phyloP scores from a whole-genome alignment of 2,113 vertebrate genomes.

The Pyrgilauda ruficollis region DNA sequence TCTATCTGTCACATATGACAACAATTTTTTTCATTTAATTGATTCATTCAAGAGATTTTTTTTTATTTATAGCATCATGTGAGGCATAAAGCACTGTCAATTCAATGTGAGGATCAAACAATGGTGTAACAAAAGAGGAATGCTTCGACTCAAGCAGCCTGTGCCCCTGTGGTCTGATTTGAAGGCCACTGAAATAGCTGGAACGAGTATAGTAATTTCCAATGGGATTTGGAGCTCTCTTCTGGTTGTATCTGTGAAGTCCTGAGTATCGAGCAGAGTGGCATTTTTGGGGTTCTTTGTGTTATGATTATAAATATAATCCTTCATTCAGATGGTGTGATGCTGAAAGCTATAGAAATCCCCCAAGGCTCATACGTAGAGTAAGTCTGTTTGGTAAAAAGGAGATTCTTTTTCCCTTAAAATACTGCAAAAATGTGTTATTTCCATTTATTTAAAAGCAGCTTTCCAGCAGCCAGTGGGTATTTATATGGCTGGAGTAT shows the following conservation, averaged over 20 bases:
- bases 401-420: not conserved
- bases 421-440: not conserved
- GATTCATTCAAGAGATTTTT: not conserved
- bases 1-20: not conserved
- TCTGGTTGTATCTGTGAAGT: not conserved
- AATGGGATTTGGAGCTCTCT: not conserved
- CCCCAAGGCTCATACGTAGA: not conserved
- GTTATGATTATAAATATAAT: not conserved
- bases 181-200: not conserved
- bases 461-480: not conserved
- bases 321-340: not conserved
- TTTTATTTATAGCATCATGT: not conserved
- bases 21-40: not conserved
- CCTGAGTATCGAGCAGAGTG: not conserved
- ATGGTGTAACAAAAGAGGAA: not conserved
- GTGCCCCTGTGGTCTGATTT: not conserved
- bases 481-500: not conserved
- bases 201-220: not conserved
- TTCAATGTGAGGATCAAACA: not conserved
- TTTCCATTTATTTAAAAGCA: constrained; percentile 30
- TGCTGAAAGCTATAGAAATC: constrained; percentile 28
- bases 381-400: not conserved
- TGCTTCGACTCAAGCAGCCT: not conserved
- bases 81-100: not conserved
- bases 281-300: not conserved